A percentile compares a stretch with the other conserved stretches of the same genome.
Evolutionary conservation across 2,113 vertebrate genomes (phyloP).

Genomic region (Perccottus glenii): DNA sequence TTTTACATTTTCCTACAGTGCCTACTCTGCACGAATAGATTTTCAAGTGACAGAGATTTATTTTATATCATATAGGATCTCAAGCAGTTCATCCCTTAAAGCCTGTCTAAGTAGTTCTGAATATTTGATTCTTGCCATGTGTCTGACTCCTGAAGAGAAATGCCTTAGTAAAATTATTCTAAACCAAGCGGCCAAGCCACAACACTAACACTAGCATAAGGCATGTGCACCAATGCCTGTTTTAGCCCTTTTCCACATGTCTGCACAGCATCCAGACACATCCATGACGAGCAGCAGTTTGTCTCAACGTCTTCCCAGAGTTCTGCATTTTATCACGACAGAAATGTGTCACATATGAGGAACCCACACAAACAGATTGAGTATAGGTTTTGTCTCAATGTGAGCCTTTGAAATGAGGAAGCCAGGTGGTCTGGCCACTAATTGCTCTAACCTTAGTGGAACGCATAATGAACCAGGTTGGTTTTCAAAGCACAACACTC

Average conservation of each 20-base stretch:
- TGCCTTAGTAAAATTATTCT: constrained; percentile 70
- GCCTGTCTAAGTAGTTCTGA: constrained; percentile 5
- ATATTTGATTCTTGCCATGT: constrained; percentile 36
- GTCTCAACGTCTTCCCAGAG: constrained; percentile 65
- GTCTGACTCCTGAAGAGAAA: constrained; percentile 46
- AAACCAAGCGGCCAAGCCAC: constrained; percentile 58
- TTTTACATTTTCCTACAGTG: too few species aligned
- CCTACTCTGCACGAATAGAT: too few species aligned
- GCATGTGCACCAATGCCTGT: constrained; percentile 39
- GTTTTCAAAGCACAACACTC: constrained; percentile 50
- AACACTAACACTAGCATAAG: constrained; percentile 54
- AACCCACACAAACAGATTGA: constrained; percentile 40
- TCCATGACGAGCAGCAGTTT: constrained; percentile 63
- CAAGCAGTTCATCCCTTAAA: constrained; percentile 8
- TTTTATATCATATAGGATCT: background rate
- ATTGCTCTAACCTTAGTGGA: constrained; percentile 45
- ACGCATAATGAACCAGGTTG: constrained; percentile 19
- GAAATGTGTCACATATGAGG: constrained; percentile 52
- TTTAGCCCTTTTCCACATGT: constrained; percentile 67
- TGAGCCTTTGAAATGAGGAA: constrained; percentile 55
- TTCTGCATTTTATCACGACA: constrained; percentile 72
- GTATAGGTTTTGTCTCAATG: constrained; percentile 25
- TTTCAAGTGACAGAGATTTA: constrained; percentile 11
- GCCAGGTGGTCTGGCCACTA: constrained; percentile 62
- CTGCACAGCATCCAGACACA: constrained; percentile 62